Evolutionary conservation across 2,888 invertebrate genomes (phyloP), one percentile per base, ranked within the genome.

Genomic region (Erebia ligea): DNA sequence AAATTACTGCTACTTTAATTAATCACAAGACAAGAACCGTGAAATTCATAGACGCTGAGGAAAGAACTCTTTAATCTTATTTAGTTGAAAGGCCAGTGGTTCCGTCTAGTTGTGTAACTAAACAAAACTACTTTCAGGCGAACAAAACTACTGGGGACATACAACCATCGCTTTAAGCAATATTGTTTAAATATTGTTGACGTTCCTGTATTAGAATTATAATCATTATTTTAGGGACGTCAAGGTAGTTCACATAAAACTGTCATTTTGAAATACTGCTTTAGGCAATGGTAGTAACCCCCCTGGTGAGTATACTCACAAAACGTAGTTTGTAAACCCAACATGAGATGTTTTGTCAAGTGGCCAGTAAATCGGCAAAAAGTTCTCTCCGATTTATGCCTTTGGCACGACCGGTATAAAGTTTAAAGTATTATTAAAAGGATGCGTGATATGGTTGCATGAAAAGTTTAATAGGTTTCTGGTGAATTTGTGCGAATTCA

Each of bases 51-150:
- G 77, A 76, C 72, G 71, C 71, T 72, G 69, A 75, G 68, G 70
- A 76, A 67, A 76, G 76, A 76, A 79, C 77, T 79, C 73, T 76
- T 79, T 77, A 77, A 78, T 77, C 76, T 79, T 78, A 77, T 79
- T 78, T 76, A 78, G 70, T 78, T 74, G 70, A 74, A 76, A 71
- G 68, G 63, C 73, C 69, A 69, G 69, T 72, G 70, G 72, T 73
- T 70, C 65, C 63, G 65, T 69, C 65, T 72, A 67, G 70, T 70
- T 73, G 68, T 69, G 68, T 68, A 72, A 72, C 67, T 57, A 71
- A 67, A 67, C 70, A 56, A 65, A 72, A 70, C 70, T 70, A 68
- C 74, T 72, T 66, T 57, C 10, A 19, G 17, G 10, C 17, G 17
- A 25, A 56, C 56, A 21, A 21, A 25, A 25, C 25, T 25, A 25